Base-by-base conservation (phyloP, 2,888 invertebrate species). In the Stenodera caucasica region DNA sequence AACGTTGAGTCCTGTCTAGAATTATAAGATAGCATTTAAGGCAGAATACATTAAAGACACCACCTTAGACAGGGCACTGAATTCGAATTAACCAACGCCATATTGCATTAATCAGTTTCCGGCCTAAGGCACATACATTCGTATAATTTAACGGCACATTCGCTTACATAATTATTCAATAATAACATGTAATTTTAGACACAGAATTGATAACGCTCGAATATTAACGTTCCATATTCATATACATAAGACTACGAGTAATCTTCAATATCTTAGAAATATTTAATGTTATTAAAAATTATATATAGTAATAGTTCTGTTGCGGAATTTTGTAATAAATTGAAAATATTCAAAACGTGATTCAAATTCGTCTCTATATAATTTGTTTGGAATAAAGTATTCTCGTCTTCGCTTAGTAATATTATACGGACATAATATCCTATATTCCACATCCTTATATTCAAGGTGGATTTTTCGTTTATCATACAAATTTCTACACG, bases 41-140 rank as follows among this genome's bases (percentile, higher is more conserved):
- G 60, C 50, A 49, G 69, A 67, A 70, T 69, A 71, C 66, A 70
- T 70, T 70, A 70, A 63, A 63, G 65, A 63, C 58, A 60, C 63
- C 62, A 65, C 66, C 63, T 61, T 65, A 67, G 65, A 67, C 62
- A 55, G 57, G 63, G 67, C 58, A 64, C 69, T 67, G 67, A 69
- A 70, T 71, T 68, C 67, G 67, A 70, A 71, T 70, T 71, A 71
- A 67, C 64, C 62, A 59, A 61, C 68, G 67, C 67, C 70, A 68
- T 69, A 69, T 71, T 71, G 69, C 67, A 70, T 69, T 71, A 70
- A 70, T 71, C 68, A 71, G 68, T 67, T 69, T 67, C 64, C 66
- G 63, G 64, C 63, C 68, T 68, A 65, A 68, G 63, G 65, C 68
- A 61, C 67, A 61, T 62, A 65, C 60, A 67, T 68, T 69, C 53